Base-by-base conservation (phyloP, 2,797 vertebrate species). In the Phrynocephalus guinanensis region DNA sequence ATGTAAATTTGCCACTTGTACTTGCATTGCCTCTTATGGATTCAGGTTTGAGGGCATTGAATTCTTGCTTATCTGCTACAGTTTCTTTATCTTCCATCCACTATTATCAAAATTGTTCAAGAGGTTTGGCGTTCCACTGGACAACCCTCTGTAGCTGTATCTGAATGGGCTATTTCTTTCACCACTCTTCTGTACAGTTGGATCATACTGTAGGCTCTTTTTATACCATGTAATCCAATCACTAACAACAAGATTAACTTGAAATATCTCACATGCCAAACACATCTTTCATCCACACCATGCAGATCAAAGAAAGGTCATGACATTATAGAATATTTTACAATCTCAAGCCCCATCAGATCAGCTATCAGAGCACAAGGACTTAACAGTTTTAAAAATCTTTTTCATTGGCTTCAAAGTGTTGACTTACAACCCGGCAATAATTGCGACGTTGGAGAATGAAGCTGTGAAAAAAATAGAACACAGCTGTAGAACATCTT, bases 251-350 rank as follows among this genome's bases (percentile, higher is more conserved):
- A 93, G 56, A 68, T 86, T 91, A 84, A 92, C 89, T 73, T 91
- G 82, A 92, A 94, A 87, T 88, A 91, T 85, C 92, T 80, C 79
- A 82, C 91, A 83, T 86, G 60, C 82, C 38, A 93, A 90, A 83
- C 88, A 89, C 26, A 60, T 93, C 71, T 95, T 85, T 90, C 87
- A 91, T 71, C 88, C 63, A 90, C 38, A 72, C 44, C n/a, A 52
- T 3, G 6, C 30, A 86, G 28, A 85, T 88, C 82, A 94, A 93
- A 94, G 89, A 93, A 92, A 92, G 44, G 78, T 93, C 83, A 86
- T 6, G 26, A 75, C 20, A 38, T 86, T 84, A 85, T 67, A 75
- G 0, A 90, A 86, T 11, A 67, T 88, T 88, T 92, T 84, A 88
- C 89, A 94, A 89, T 60, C 78, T 30, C 88, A 38, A 87, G 73